Base-by-base conservation (phyloP, 2,113 vertebrate genomes). In the Callorhinus ursinus region DNA sequence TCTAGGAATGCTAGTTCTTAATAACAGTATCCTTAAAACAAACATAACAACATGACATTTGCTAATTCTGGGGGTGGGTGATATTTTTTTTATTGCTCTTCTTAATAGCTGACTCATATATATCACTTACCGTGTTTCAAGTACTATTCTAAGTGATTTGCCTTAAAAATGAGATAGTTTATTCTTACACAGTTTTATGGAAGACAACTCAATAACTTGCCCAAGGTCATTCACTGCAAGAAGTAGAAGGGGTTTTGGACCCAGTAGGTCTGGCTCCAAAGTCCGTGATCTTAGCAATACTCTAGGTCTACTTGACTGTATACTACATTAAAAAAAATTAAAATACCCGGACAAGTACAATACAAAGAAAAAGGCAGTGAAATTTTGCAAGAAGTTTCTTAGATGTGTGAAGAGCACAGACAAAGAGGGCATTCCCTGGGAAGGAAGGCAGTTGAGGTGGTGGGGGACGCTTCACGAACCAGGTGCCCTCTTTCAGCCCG, bases 401-500 rank as follows among this genome's bases (percentile, higher is more conserved):
- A 15, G 31, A 14, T 3, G 18, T 71, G 53, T 42, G 55, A 28
- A 18, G 74, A 28, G 18, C 72, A 49, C 14, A 19, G 24, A 39
- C 3, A 3, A 71, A 31, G 69, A 36, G 1, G 31, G 33, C 8
- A 2, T 36, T n/a, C 7, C 87, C 26, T 31, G 31, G 51, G 46
- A 46, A 79, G 55, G 28, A 36, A 22, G 22, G 49, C 24, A 1
- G 59, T 7, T 0, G 0, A 0, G 4, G 14, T 11, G 31, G 36
- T 0, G 11, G 26, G 22, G 31, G 51, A 33, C 69, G 6, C n/a
- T 51, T 28, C 0, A 2, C 0, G 5, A n/a, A 24, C 51, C 10
- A 16, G 36, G 18, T 12, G n/a, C 7, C 61, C 10, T 22, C 51
- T 7, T 39, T 7, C 0, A 1, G 19, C 22, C 74, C 36, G 22